phyloP scores from a whole-genome alignment of 2,888 invertebrate species.

The Temnothorax unifasciatus region DNA sequence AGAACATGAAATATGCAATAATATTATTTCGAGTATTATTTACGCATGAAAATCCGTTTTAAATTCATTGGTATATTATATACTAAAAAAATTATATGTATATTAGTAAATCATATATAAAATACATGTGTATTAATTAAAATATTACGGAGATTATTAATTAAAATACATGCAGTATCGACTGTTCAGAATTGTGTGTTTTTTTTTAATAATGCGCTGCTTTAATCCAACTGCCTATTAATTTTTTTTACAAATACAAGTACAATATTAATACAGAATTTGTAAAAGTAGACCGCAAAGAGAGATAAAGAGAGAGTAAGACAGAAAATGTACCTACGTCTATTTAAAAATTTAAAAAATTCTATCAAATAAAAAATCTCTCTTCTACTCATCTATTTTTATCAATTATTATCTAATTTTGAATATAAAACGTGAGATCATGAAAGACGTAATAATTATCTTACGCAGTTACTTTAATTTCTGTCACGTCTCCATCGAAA shows the following conservation, averaged over 20 bases:
- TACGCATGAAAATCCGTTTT: background rate
- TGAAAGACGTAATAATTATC: constrained; percentile 18
- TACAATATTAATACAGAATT: background rate
- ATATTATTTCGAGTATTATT: constrained; percentile 8
- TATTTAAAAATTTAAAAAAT: background rate
- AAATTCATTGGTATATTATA: constrained; percentile 23
- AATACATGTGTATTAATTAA: background rate
- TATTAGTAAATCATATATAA: constrained; percentile 5
- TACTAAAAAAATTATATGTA: background rate
- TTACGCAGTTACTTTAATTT: constrained; percentile 39
- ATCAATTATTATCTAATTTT: background rate
- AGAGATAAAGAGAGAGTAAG: background rate
- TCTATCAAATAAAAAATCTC: background rate
- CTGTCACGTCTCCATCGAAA: constrained; percentile 17
- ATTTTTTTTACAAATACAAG: background rate
- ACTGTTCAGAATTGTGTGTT: background rate
- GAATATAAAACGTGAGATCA: constrained; percentile 7
- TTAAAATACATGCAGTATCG: background rate
- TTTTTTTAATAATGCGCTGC: background rate
- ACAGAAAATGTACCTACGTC: background rate
- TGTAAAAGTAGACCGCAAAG: background rate
- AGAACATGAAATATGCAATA: constrained; percentile 28
- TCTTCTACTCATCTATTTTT: background rate
- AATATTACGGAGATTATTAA: too few species aligned
- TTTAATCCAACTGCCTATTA: background rate